phyloP scores from a whole-genome alignment of 2,888 invertebrate genomes.

The Lasioglossum calceatum region DNA sequence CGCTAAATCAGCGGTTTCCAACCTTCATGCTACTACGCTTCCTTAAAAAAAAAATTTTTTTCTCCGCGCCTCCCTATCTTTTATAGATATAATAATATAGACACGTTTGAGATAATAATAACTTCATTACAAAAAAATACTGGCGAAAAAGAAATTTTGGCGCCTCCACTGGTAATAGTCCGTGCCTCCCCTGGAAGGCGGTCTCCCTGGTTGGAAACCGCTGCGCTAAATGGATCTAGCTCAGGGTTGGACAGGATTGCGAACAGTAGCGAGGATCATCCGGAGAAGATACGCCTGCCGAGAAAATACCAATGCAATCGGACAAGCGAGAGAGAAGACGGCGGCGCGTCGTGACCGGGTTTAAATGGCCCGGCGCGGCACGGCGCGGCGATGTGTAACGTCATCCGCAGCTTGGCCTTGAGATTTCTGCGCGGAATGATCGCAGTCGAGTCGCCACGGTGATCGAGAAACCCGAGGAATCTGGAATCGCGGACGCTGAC shows the following conservation, averaged over 20 bases:
- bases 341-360: slow-evolving; percentile 33
- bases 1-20: not conserved
- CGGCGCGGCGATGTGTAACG: slow-evolving; percentile 28
- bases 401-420: slow-evolving; percentile 41
- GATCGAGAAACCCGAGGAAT: slow-evolving; percentile 32
- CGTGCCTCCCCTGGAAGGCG: no score
- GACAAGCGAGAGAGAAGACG: slow-evolving; percentile 34
- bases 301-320: slow-evolving; percentile 63
- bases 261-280: not conserved
- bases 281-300: slow-evolving; percentile 26
- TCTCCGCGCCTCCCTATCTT: no score
- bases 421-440: slow-evolving; percentile 16
- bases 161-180: no score
- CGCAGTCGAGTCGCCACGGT: not conserved
- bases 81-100: no score
- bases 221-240: not conserved
- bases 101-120: no score
- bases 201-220: no score
- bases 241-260: not conserved
- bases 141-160: no score
- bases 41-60: no score
- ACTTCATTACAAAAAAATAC: no score
- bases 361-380: slow-evolving; percentile 51
- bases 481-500: slow-evolving; percentile 7
- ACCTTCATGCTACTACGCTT: no score